Conservation (phyloP, 2,797 vertebrate genomes). For the Coracias cyanogaster region DNA sequence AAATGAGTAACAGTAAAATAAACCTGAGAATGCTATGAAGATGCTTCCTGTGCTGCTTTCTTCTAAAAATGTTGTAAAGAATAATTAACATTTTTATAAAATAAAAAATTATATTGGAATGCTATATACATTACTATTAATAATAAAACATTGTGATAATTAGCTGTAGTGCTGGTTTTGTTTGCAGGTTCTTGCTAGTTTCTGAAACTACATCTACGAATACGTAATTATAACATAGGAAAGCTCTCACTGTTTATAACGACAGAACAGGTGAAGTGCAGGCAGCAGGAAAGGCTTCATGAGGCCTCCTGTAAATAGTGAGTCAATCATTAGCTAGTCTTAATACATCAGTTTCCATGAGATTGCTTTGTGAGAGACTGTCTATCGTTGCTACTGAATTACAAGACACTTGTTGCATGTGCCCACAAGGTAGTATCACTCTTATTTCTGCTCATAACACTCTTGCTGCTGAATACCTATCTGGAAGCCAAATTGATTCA, state of each 20-base stretch:
- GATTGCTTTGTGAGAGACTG: neutral
- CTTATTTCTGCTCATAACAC: neutral
- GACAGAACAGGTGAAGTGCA: neutral
- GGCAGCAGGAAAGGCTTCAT: neutral
- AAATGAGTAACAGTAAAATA: neutral
- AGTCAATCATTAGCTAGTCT: slow-evolving; percentile 32
- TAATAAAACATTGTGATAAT: neutral
- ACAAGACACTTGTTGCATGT: neutral
- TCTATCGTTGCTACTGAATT: neutral
- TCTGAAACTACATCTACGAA: neutral
- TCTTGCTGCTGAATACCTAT: neutral
- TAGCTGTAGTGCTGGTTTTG: neutral
- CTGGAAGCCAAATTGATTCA: neutral
- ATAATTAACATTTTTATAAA: neutral
- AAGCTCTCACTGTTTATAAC: neutral
- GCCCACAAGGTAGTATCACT: neutral
- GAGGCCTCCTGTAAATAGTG: slow-evolving; percentile 25
- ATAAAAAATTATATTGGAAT: neutral
- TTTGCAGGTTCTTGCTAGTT: neutral
- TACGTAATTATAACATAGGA: neutral
- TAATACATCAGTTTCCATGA: neutral
- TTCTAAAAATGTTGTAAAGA: neutral
- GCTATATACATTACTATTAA: neutral
- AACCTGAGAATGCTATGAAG: neutral
- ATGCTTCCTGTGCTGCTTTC: neutral